Evolutionary conservation across 2,797 vertebrate genomes (phyloP), one percentile per base, ranked within the genome.

Genomic region (Sandelia bainsii): DNA sequence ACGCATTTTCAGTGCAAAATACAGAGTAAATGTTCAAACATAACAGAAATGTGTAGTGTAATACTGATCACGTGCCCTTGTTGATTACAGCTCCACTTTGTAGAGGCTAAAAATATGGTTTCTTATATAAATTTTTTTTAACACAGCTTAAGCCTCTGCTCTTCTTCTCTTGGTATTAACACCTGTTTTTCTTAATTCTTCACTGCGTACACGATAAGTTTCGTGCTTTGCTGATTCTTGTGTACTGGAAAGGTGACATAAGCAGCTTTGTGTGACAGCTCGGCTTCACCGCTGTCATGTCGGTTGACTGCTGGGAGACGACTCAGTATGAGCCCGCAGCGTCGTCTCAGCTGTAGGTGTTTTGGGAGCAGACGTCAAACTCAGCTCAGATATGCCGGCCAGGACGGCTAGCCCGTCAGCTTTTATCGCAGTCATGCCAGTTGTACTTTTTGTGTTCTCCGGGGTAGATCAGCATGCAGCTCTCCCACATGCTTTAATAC

Each of bases 181-280:
- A 17, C 62, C 42, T 75, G 3, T 40, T 25, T 52, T 46, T 23
- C 46, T 42, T 53, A 40, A 64, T 61, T 74, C 46, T 5, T 59
- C 16, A 8, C 48, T 66, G 39, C 39, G 4, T 69, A 20, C 70
- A 66, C 48, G 61, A 48, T 27, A 16, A 1, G 46, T 65, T 65
- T 56, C 53, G 20, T 49, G 60, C 69, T 65, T 8, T 69, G 13
- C 57, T 71, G 62, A 53, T 54, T 49, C 48, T 23, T 44, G 46
- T 8, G 16, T 20, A 44, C 25, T 6, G 29, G 16, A 68, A 52
- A 83, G 53, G 79, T 81, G 79, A 78, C 81, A 71, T 87, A 82
- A 91, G 81, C 82, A 73, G 86, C 86, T 90, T 87, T 79, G 17
- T 32, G 45, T 69, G 80, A 70, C 32, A 20, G 62, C 61, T 51